Evolutionary conservation across 2,888 invertebrate species (phyloP).

Genomic region (Lasioglossum oenotherae): DNA sequence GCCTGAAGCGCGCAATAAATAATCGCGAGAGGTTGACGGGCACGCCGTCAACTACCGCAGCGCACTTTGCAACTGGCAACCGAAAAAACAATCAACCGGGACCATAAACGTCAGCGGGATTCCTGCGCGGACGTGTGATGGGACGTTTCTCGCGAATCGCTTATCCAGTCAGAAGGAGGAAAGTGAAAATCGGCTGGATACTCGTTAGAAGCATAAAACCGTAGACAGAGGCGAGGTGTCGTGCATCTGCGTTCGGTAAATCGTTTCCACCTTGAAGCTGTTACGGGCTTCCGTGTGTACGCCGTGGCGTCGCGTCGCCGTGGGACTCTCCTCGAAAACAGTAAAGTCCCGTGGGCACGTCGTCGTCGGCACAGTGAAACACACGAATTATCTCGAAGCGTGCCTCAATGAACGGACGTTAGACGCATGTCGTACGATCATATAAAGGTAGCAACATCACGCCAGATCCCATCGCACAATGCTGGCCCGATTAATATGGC

Average conservation of each 20-base stretch:
- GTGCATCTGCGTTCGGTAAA: slow-evolving; percentile 6
- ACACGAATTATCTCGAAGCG: slow-evolving; percentile 81
- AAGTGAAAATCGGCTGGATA: slow-evolving; percentile 41
- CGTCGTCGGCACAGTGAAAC: slow-evolving; percentile 67
- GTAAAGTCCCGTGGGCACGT: neutral
- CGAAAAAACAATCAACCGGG: slow-evolving; percentile 42
- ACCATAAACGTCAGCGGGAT: slow-evolving; percentile 30
- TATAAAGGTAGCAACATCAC: slow-evolving; percentile 87
- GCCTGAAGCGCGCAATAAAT: slow-evolving; percentile 40
- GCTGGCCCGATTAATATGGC: slow-evolving; percentile 79
- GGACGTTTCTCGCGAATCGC: slow-evolving; percentile 23
- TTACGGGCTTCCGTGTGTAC: neutral
- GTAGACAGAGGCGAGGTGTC: neutral
- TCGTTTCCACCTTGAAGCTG: neutral
- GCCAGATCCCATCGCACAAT: slow-evolving; percentile 79
- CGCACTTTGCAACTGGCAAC: neutral
- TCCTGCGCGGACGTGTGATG: neutral
- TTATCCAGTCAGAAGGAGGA: slow-evolving; percentile 14
- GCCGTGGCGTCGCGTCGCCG: neutral
- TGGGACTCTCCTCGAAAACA: neutral
- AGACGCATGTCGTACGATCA: slow-evolving; percentile 88
- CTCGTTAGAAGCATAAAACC: slow-evolving; percentile 8
- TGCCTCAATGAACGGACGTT: slow-evolving; percentile 81
- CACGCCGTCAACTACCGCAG: neutral
- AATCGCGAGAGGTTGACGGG: slow-evolving; percentile 17